These are phyloP conservation scores for Galerucella calmariensis DNA, from an alignment of 2,888 invertebrate genomes.

Conservation along the genomic window DNA sequence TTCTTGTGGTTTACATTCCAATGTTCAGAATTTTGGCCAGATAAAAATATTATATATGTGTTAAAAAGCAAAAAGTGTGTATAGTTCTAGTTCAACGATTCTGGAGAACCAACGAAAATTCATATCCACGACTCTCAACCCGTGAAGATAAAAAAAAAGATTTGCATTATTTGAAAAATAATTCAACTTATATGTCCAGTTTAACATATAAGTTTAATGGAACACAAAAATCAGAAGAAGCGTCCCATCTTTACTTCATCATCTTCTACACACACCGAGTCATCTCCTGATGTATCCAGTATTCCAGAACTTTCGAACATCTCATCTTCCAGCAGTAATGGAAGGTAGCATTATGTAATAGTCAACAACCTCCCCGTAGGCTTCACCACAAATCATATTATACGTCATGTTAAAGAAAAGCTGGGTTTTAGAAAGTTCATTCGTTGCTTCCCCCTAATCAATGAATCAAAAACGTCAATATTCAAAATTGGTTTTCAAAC, in stretches of 20 bases:
- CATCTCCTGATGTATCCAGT: background rate
- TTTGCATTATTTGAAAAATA: background rate
- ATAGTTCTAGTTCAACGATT: background rate
- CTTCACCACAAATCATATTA: too few species aligned
- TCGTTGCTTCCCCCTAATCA: too few species aligned
- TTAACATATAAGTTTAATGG: background rate
- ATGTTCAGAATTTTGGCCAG: background rate
- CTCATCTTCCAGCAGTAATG: background rate
- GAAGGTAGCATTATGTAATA: background rate
- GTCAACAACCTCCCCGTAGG: background rate
- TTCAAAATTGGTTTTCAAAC: too few species aligned
- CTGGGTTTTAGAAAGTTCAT: too few species aligned
- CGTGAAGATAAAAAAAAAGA: background rate
- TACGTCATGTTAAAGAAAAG: too few species aligned
- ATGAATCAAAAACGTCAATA: too few species aligned
- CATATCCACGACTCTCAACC: background rate
- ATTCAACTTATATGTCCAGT: background rate
- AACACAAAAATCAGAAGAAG: background rate
- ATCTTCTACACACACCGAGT: background rate
- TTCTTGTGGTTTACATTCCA: background rate
- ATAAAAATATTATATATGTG: background rate
- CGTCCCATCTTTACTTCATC: background rate
- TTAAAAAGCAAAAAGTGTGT: background rate
- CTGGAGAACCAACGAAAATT: background rate
- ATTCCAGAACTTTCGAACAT: background rate